These are phyloP conservation scores for Chirona hameri DNA, from an alignment of 2,888 invertebrate species.

Conservation along the genomic window DNA sequence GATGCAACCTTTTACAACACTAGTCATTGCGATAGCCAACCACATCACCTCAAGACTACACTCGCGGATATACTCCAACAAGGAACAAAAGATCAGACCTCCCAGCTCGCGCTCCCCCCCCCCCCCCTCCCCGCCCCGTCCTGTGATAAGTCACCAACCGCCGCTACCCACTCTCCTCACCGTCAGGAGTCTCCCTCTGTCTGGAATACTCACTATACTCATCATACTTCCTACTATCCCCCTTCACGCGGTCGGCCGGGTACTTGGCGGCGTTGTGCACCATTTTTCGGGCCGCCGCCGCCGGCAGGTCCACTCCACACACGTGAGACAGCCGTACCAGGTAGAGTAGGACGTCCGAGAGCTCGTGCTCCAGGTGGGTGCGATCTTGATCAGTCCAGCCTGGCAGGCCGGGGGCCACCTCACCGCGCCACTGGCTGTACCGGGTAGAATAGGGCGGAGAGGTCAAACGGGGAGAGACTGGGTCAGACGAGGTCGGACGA, in stretches of 20 bases:
- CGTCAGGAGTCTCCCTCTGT: background rate
- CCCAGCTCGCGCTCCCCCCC: background rate
- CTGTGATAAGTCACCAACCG: background rate
- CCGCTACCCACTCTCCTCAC: background rate
- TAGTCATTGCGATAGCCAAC: background rate
- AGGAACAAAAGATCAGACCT: background rate
- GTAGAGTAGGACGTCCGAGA: background rate
- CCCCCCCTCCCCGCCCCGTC: background rate
- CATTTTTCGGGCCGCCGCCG: constrained; percentile 1
- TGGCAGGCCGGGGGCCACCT: background rate
- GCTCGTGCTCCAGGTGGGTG: background rate
- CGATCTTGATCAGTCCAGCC: background rate
- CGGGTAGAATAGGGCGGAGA: too few relatives aligned
- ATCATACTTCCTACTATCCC: constrained; percentile 9
- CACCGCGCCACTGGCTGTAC: constrained; percentile 10
- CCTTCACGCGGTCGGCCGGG: background rate
- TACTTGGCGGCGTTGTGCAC: constrained; percentile 12
- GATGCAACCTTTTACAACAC: background rate
- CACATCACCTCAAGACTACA: background rate
- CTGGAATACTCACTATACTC: background rate
- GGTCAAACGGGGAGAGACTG: too few relatives aligned
- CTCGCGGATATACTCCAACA: background rate
- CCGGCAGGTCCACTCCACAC: constrained; percentile 23
- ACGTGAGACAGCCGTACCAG: constrained; percentile 2
- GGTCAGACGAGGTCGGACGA: too few relatives aligned